Conservation (phyloP, 2,797 vertebrate species). For the Coranthus polyacanthus region DNA sequence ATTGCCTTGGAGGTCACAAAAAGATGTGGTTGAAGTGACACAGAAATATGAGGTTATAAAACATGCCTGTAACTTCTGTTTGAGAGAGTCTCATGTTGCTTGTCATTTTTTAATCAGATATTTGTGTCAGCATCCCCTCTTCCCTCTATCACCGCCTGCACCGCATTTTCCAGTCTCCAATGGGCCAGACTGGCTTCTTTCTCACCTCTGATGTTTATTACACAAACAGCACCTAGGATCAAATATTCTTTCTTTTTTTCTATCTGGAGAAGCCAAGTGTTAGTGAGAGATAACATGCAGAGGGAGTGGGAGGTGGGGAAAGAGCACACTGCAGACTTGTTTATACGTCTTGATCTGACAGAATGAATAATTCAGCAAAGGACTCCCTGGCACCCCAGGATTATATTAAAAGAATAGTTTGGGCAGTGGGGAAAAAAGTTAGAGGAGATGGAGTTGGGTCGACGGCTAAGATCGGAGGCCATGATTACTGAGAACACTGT, state of each 20-base stretch:
- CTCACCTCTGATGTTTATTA: constrained; percentile 74
- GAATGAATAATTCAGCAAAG: constrained; percentile 81
- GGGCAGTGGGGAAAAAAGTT: constrained; percentile 16
- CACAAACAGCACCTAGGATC: constrained; percentile 74
- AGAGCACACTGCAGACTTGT: constrained; percentile 57
- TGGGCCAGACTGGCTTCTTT: constrained; percentile 50
- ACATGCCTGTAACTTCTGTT: not conserved
- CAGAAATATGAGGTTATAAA: constrained; percentile 35
- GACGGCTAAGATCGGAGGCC: constrained; percentile 23
- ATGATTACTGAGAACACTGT: constrained; percentile 48
- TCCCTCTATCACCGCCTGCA: constrained; percentile 5
- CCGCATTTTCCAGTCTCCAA: constrained; percentile 35
- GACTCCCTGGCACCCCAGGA: constrained; percentile 53
- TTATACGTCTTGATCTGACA: constrained; percentile 76
- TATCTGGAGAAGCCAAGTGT: constrained; percentile 70
- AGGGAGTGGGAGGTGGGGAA: constrained; percentile 59
- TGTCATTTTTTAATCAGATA: constrained; percentile 47
- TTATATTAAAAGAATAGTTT: constrained; percentile 67
- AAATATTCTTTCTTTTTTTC: constrained; percentile 60
- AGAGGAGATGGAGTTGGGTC: constrained; percentile 21
- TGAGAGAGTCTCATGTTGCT: constrained; percentile 25
- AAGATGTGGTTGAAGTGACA: constrained; percentile 15
- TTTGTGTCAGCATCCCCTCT: constrained; percentile 34
- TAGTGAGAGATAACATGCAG: constrained; percentile 72
- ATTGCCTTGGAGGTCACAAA: constrained; percentile 31